Conservation (phyloP, 2,888 invertebrate species). For the Alsophila aescularia region DNA sequence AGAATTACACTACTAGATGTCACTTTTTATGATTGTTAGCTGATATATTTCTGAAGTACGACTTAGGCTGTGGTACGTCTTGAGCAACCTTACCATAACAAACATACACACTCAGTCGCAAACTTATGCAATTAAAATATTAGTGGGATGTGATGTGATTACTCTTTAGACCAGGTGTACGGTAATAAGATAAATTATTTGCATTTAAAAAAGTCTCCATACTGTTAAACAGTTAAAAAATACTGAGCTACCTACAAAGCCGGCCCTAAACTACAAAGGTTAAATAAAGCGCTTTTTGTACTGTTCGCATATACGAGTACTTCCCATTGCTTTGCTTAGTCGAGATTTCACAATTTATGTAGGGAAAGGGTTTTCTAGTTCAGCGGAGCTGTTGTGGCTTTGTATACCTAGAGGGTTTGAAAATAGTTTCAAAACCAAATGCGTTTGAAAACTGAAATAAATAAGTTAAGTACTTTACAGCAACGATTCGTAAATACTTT, state of each 20-base stretch:
- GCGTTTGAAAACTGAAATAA: not conserved
- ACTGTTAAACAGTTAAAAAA: slow-evolving; percentile 9
- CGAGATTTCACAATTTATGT: slow-evolving; percentile 23
- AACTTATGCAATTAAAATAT: too few species aligned
- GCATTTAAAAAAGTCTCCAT: not conserved
- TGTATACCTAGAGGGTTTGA: not conserved
- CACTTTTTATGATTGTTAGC: too few species aligned
- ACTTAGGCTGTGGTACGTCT: too few species aligned
- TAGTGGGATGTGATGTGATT: too few species aligned
- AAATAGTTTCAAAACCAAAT: not conserved
- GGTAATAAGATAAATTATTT: too few species aligned
- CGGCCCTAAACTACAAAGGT: slow-evolving; percentile 22
- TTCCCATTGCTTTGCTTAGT: slow-evolving; percentile 21
- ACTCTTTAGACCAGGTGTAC: too few species aligned
- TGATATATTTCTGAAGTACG: too few species aligned
- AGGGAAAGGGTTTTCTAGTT: slow-evolving; percentile 21
- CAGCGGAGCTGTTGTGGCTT: slow-evolving; percentile 12
- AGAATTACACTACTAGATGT: too few species aligned
- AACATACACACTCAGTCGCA: too few species aligned
- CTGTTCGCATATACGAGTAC: slow-evolving; percentile 13
- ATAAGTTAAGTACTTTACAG: too few species aligned
- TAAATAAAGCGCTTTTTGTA: slow-evolving; percentile 25
- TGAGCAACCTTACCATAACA: too few species aligned
- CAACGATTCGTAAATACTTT: too few species aligned
- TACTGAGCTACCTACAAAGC: slow-evolving; percentile 17